phyloP scores from a whole-genome alignment of 2,797 vertebrate species.

The Falco concolor region DNA sequence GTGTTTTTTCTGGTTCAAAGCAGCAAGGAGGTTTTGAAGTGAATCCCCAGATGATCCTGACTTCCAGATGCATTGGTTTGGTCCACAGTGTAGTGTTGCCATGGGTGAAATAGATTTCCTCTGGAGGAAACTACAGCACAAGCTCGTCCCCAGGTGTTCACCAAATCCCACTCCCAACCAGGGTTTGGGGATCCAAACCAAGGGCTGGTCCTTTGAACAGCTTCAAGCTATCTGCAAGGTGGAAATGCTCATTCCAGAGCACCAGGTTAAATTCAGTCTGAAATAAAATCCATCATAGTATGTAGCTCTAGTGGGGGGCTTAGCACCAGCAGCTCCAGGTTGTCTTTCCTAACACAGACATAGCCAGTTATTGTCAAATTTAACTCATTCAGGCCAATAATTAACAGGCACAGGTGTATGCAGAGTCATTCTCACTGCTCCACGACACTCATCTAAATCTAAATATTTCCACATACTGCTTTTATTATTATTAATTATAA shows the following conservation, averaged over 20 bases:
- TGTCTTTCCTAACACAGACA: not conserved
- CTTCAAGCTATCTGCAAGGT: not conserved
- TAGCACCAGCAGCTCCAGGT: not conserved
- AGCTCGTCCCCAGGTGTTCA: not conserved
- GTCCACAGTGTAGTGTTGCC: not conserved
- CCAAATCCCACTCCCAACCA: not conserved
- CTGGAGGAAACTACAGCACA: not conserved
- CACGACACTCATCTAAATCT: not conserved
- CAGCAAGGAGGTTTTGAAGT: not conserved
- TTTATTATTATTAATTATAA: not conserved
- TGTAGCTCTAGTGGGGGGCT: rapidly evolving
- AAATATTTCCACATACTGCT: not conserved
- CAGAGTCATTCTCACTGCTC: not conserved
- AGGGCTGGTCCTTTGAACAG: not conserved
- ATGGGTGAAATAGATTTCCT: not conserved
- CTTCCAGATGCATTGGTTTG: not conserved
- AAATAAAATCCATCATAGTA: not conserved
- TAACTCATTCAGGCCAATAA: not conserved
- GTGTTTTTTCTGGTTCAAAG: not conserved
- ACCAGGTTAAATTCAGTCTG: not conserved
- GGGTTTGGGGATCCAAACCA: not conserved
- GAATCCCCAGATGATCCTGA: not conserved
- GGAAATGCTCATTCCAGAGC: not conserved
- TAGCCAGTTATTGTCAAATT: not conserved
- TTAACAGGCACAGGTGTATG: not conserved